Percentiles rank a stretch among this genome's conserved stretches.
Evolutionary conservation across 2,888 invertebrate genomes (phyloP).

Genomic region (Melanostoma scalare): DNA sequence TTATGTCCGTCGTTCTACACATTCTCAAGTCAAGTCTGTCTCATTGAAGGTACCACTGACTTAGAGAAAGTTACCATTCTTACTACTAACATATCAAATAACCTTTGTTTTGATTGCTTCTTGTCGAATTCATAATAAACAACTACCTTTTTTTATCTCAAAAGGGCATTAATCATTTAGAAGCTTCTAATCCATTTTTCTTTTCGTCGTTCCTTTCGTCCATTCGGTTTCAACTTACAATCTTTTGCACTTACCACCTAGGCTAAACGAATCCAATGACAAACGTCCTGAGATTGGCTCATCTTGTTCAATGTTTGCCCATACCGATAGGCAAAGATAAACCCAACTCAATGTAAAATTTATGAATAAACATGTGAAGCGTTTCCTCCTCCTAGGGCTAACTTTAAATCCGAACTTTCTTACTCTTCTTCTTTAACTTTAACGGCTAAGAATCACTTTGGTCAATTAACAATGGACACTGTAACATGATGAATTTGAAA

Average conservation of each 20-base stretch:
- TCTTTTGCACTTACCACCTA: slow-evolving; percentile 47
- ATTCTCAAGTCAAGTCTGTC: no score
- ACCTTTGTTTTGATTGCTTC: no score
- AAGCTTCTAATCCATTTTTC: no score
- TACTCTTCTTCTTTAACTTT: background rate
- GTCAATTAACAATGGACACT: slow-evolving; percentile 26
- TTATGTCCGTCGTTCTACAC: no score
- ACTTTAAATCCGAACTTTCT: slow-evolving; percentile 18
- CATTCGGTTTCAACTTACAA: slow-evolving; percentile 26
- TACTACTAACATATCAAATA: no score
- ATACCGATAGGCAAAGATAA: slow-evolving; percentile 32
- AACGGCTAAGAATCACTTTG: background rate
- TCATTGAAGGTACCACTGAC: no score
- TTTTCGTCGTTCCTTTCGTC: background rate
- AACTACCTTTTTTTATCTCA: no score
- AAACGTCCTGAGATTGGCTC: slow-evolving; percentile 51
- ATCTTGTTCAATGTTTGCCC: slow-evolving; percentile 45
- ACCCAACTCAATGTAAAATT: slow-evolving; percentile 6
- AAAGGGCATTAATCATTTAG: no score
- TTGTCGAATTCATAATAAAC: no score
- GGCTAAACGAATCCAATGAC: slow-evolving; percentile 18
- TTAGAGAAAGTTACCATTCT: no score
- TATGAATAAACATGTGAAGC: slow-evolving; percentile 61
- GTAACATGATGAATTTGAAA: slow-evolving; percentile 52
- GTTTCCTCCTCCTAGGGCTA: background rate